Conservation (phyloP, 1,140 invertebrate species). For the Idris sp. region DNA sequence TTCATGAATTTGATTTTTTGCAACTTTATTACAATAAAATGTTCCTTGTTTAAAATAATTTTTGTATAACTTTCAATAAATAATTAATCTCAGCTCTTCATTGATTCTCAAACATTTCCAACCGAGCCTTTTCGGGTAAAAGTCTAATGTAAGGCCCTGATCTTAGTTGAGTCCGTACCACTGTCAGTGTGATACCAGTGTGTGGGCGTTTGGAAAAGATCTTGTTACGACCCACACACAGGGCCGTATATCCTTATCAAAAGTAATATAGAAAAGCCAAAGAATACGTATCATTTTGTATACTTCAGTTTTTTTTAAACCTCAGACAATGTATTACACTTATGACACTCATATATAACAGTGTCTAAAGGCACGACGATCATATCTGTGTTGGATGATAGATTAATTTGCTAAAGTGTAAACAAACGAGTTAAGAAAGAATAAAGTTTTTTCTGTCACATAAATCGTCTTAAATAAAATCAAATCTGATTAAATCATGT, state of each 20-base stretch:
- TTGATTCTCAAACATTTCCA: slow-evolving; percentile 64
- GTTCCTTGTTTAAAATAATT: too few relatives aligned
- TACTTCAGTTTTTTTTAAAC: slow-evolving; percentile 5
- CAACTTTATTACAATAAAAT: too few relatives aligned
- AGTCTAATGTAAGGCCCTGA: slow-evolving; percentile 70
- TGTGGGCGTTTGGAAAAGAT: slow-evolving; percentile 73
- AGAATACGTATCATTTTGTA: slow-evolving; percentile 36
- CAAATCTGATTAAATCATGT: too few relatives aligned
- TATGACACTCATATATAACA: too few relatives aligned
- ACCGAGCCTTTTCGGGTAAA: slow-evolving; percentile 72
- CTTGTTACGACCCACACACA: slow-evolving; percentile 74
- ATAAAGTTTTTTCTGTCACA: too few relatives aligned
- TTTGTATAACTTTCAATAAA: too few relatives aligned
- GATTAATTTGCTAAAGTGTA: too few relatives aligned
- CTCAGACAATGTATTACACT: neutral
- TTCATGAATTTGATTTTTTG: too few relatives aligned
- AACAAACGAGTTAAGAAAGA: too few relatives aligned
- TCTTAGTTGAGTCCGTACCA: slow-evolving; percentile 59
- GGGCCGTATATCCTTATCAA: slow-evolving; percentile 69
- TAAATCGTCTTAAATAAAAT: too few relatives aligned
- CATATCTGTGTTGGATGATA: too few relatives aligned
- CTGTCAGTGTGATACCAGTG: slow-evolving; percentile 54
- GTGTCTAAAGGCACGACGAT: neutral
- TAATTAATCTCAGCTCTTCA: slow-evolving; percentile 51
- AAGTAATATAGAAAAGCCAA: slow-evolving; percentile 45